These are phyloP conservation scores for Lates japonicus DNA, from an alignment of 2,797 vertebrate species.

Conservation along the genomic window DNA sequence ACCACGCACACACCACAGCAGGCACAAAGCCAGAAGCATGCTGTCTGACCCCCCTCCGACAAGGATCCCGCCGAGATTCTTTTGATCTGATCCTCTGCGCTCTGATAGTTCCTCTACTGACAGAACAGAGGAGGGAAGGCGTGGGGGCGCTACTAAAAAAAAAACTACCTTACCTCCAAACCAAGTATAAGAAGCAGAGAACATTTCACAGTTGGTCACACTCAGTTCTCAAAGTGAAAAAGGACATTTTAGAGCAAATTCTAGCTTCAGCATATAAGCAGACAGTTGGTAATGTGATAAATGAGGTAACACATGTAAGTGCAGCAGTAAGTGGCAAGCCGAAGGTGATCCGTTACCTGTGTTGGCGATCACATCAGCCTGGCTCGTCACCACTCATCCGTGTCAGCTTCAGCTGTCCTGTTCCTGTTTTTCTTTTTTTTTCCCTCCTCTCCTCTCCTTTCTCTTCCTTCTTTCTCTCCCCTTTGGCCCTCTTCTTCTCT, in stretches of 20 bases:
- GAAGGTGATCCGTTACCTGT: slow-evolving; percentile 82
- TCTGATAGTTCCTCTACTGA: slow-evolving; percentile 58
- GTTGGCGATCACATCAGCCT: slow-evolving; percentile 83
- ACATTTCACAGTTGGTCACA: not conserved
- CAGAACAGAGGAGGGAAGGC: not conserved
- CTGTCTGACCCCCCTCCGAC: slow-evolving; percentile 22
- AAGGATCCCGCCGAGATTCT: slow-evolving; percentile 39
- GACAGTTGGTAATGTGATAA: not conserved
- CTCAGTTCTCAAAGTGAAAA: slow-evolving; percentile 29
- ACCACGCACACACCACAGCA: slow-evolving; percentile 26
- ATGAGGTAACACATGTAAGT: slow-evolving; percentile 16
- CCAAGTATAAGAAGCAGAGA: slow-evolving; percentile 8
- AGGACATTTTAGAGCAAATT: not conserved
- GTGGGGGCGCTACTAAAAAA: slow-evolving; percentile 1
- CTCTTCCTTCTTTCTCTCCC: slow-evolving; percentile 42
- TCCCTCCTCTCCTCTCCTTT: slow-evolving; percentile 43
- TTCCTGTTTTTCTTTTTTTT: slow-evolving; percentile 48
- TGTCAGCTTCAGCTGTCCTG: slow-evolving; percentile 77
- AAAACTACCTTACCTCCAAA: slow-evolving; percentile 31
- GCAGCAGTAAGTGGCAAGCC: slow-evolving; percentile 15
- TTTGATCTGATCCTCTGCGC: slow-evolving; percentile 57
- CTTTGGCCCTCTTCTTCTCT: slow-evolving; percentile 43
- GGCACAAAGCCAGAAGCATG: slow-evolving; percentile 41
- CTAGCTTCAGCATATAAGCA: not conserved
- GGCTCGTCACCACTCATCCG: slow-evolving; percentile 83